These are phyloP conservation scores for Meandrina meandrites DNA, from an alignment of 92 coral and sea anemone species.

Conservation along the genomic window DNA sequence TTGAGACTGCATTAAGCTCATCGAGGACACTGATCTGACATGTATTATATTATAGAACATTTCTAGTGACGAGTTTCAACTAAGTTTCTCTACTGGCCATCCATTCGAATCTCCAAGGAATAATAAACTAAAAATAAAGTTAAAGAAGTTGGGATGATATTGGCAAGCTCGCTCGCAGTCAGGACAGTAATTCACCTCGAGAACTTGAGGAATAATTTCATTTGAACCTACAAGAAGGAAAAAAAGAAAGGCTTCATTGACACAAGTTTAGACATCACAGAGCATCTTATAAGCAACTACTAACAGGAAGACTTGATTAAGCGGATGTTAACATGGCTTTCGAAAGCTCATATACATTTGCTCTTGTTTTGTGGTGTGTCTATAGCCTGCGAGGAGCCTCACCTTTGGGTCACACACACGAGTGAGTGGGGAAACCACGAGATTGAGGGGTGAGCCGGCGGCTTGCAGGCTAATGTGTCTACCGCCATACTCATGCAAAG, in stretches of 20 bases:
- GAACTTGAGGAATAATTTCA: conserved; percentile 82
- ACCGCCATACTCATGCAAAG: not conserved
- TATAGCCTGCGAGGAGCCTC: too few relatives aligned
- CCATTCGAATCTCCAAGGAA: conserved; percentile 87
- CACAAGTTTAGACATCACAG: not conserved
- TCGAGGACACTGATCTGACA: not conserved
- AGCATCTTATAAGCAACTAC: not conserved
- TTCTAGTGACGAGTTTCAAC: not conserved
- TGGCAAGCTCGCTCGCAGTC: conserved; percentile 86
- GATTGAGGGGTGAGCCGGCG: too few relatives aligned
- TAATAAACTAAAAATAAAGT: conserved; percentile 79
- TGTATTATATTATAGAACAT: not conserved
- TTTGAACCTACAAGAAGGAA: conserved; percentile 67
- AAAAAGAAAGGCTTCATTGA: not conserved
- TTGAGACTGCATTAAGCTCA: not conserved
- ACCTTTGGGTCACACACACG: too few relatives aligned
- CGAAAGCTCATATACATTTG: not conserved
- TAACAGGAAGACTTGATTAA: not conserved
- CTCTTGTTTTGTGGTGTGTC: not conserved
- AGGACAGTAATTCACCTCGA: conserved; percentile 88
- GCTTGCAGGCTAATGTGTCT: too few relatives aligned
- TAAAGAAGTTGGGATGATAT: conserved; percentile 85
- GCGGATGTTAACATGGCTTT: not conserved
- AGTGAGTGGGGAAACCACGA: too few relatives aligned
- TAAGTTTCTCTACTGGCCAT: conserved; percentile 71